Evolutionary conservation across 1,140 invertebrate genomes (phyloP), one percentile per base, ranked within the genome.

Genomic region (Drosophila paulistorum): DNA sequence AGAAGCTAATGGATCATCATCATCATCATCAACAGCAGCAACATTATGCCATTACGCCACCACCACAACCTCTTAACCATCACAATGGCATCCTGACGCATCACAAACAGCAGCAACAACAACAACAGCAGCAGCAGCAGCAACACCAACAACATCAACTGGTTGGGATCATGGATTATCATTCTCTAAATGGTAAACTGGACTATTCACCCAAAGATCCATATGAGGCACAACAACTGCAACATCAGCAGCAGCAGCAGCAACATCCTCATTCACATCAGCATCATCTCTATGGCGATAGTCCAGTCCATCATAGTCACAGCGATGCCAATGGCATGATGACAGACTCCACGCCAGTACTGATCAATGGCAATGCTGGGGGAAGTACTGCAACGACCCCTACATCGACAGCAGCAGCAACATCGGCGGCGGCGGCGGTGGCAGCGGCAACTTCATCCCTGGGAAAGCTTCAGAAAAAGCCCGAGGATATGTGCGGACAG

Each of bases 121-220:
- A 20, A 23, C 20, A 77, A 10, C 62, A 65, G 23, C 57, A 65
- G 4, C 37, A 39, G 37, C 37, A 39, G 14, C 72, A 74, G 9
- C 79, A 84, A 7, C 81, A 89, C 14, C 84, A 81, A 5, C 81
- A 90, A 17, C 81, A 90, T n/a, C 82, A 90, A 37, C 69, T 84
- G 76, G 89, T 79, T 57, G 79, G 79, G 6, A 78, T 74, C 42
- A 73, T 92, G 58, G 91, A 92, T 33, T 91, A 91, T 61, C 89
- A 91, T 66, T 65, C 73, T 2, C 55, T 75, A n/a, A 92, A 90
- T 33, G 82, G 82, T 51, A 92, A 92, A 39, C 68, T 92, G 17
- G 91, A 92, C 4, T 92, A 92, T 66, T 90, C 91, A 10, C 87
- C 90, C 14, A 91, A 89, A 62, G 84, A 89, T 42, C 89, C 87